These are phyloP conservation scores for Phlogophora meticulosa DNA, from an alignment of 2,888 invertebrate genomes.

Conservation along the genomic window DNA sequence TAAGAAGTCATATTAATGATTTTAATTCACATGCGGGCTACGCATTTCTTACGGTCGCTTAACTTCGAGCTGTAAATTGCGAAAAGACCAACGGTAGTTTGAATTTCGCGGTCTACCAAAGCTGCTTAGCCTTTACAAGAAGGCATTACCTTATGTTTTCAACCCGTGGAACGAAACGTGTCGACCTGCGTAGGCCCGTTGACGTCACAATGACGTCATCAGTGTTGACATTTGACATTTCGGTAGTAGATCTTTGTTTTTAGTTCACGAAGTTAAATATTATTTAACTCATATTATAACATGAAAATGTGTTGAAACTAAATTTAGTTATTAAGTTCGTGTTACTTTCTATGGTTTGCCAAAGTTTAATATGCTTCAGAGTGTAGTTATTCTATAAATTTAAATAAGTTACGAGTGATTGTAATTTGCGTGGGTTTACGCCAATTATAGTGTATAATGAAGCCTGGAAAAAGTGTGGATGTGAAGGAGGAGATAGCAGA, in stretches of 20 bases:
- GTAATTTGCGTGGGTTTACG: constrained; percentile 66
- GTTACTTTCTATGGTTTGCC: constrained; percentile 49
- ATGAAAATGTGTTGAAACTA: constrained; percentile 45
- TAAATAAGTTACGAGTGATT: constrained; percentile 32
- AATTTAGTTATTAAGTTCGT: constrained; percentile 25
- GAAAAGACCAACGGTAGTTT: too few species aligned
- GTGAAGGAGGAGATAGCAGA: constrained; percentile 86
- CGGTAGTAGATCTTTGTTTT: constrained; percentile 68
- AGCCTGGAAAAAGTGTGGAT: constrained; percentile 84
- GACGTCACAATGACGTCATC: constrained; percentile 87
- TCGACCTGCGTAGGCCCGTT: constrained; percentile 60
- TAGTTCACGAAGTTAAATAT: constrained; percentile 54
- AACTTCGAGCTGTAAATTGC: too few species aligned
- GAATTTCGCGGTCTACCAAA: too few species aligned
- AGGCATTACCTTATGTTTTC: background rate
- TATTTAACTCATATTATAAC: constrained; percentile 44
- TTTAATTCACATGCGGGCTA: too few species aligned
- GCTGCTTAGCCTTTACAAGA: too few species aligned
- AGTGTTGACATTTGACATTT: constrained; percentile 77
- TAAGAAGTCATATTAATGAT: too few species aligned
- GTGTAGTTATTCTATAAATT: constrained; percentile 28
- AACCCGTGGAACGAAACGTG: constrained; percentile 65
- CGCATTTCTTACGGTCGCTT: too few species aligned
- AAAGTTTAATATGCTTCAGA: constrained; percentile 19
- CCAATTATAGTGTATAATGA: constrained; percentile 74